These are phyloP conservation scores for Drosophila kanapiae DNA, from an alignment of 1,140 invertebrate species.

Conservation along the genomic window DNA sequence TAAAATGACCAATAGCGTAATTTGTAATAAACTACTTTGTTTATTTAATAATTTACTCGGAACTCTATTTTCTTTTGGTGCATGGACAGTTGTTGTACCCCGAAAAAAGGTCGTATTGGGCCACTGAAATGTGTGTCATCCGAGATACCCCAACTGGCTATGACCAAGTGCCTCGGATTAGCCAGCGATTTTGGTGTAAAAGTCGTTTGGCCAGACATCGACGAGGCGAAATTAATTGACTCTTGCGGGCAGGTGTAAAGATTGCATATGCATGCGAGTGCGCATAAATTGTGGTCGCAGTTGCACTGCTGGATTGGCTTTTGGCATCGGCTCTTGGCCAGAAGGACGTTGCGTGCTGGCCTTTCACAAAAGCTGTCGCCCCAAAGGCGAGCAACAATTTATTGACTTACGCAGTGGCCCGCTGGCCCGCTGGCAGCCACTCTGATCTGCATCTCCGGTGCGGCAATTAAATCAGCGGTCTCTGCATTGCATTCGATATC, in stretches of 20 bases:
- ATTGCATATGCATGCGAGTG: slow-evolving; percentile 66
- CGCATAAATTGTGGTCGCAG: slow-evolving; percentile 54
- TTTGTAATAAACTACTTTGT: too few relatives aligned
- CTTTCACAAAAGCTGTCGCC: slow-evolving; percentile 78
- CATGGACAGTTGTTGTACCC: background rate
- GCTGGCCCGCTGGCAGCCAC: slow-evolving; percentile 30
- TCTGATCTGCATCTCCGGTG: slow-evolving; percentile 48
- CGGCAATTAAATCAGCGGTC: slow-evolving; percentile 56
- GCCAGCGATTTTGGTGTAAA: slow-evolving; percentile 48
- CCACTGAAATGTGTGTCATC: slow-evolving; percentile 29
- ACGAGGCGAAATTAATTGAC: slow-evolving; percentile 68
- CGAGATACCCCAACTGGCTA: slow-evolving; percentile 17
- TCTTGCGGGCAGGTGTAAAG: slow-evolving; percentile 76
- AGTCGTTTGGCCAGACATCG: slow-evolving; percentile 42
- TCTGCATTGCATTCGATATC: slow-evolving; percentile 28
- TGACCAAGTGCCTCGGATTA: slow-evolving; percentile 63
- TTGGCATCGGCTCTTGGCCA: slow-evolving; percentile 42
- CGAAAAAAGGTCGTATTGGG: slow-evolving; percentile 3
- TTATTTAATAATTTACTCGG: too few relatives aligned
- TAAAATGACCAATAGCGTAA: too few relatives aligned
- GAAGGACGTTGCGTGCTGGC: slow-evolving; percentile 71
- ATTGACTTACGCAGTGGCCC: slow-evolving; percentile 71
- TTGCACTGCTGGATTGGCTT: slow-evolving; percentile 17
- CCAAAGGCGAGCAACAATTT: slow-evolving; percentile 80
- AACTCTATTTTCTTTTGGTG: background rate